Conservation (phyloP, 2,888 invertebrate genomes). For the Gibbula magus region DNA sequence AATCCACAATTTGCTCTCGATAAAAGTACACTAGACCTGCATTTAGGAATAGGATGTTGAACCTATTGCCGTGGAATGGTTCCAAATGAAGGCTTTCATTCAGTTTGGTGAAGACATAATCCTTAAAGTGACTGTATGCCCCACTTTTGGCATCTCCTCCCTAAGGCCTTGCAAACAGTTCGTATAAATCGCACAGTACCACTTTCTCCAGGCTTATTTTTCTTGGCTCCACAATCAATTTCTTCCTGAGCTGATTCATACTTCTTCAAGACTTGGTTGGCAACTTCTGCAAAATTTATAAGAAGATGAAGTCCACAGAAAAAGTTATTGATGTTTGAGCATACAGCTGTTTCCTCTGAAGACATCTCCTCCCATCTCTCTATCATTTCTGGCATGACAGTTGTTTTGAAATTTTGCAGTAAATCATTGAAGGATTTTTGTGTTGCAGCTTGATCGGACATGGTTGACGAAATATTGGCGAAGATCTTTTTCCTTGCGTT, state of each 20-base stretch:
- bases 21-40: conserved; percentile 36
- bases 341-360: conserved; percentile 11
- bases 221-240: conserved; percentile 29
- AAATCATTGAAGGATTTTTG: conserved; percentile 30
- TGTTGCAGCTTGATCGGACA: conserved; percentile 38
- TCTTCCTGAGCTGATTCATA: conserved; percentile 30
- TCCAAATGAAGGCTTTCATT: conserved; percentile 29
- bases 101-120: conserved; percentile 31
- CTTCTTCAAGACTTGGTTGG: conserved; percentile 28
- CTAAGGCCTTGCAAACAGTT: conserved; percentile 39
- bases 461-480: conserved; percentile 32
- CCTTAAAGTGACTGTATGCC: conserved; percentile 30
- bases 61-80: conserved; percentile 40
- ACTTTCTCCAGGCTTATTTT: conserved; percentile 30
- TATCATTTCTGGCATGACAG: conserved; percentile 24
- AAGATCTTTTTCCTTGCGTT: conserved; percentile 30
- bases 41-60: conserved; percentile 42
- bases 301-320: conserved; percentile 38
- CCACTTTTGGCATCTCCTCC: conserved; percentile 40
- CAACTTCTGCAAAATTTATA: conserved; percentile 37
- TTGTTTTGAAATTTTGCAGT: conserved; percentile 31
- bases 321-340: conserved; percentile 31
- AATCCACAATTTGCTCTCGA: conserved; percentile 30
- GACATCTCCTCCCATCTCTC: conserved; percentile 35
- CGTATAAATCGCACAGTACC: conserved; percentile 28